phyloP scores from a whole-genome alignment of 2,797 vertebrate genomes.

The Siniperca obscura region DNA sequence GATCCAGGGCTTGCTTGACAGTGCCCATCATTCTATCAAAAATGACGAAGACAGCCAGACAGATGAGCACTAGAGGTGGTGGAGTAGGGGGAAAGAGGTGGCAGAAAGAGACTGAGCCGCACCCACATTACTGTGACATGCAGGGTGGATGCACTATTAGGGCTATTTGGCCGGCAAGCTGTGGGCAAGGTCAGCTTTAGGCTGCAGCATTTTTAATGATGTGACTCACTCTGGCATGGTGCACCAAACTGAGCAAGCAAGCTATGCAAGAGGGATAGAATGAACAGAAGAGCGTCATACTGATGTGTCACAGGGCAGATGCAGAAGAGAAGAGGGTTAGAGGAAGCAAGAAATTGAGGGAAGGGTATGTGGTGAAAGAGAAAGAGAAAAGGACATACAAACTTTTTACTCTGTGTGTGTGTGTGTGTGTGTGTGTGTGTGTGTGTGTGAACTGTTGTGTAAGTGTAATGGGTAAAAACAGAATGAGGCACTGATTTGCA shows the following conservation, averaged over 20 bases:
- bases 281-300: slow-evolving; percentile 35
- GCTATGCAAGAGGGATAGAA: slow-evolving; percentile 46
- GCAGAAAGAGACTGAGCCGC: slow-evolving; percentile 26
- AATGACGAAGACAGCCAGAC: slow-evolving; percentile 33
- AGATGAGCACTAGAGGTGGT: slow-evolving; percentile 28
- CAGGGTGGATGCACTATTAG: slow-evolving; percentile 29
- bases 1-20: slow-evolving; percentile 62
- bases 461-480: slow-evolving; percentile 7
- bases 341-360: slow-evolving; percentile 13
- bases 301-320: slow-evolving; percentile 59
- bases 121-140: slow-evolving; percentile 42
- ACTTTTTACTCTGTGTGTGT: slow-evolving; percentile 13
- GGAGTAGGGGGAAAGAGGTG: background rate
- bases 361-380: background rate
- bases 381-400: background rate
- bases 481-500: slow-evolving; percentile 48
- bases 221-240: slow-evolving; percentile 75
- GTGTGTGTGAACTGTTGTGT: background rate
- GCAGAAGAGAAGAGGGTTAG: background rate
- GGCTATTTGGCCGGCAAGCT: slow-evolving; percentile 47
- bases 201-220: slow-evolving; percentile 72
- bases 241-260: slow-evolving; percentile 56
- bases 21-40: slow-evolving; percentile 55
- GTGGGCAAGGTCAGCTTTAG: slow-evolving; percentile 66
- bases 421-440: too few species aligned